Conservation (phyloP, 2,113 vertebrate species). For the Percina caprodes region DNA sequence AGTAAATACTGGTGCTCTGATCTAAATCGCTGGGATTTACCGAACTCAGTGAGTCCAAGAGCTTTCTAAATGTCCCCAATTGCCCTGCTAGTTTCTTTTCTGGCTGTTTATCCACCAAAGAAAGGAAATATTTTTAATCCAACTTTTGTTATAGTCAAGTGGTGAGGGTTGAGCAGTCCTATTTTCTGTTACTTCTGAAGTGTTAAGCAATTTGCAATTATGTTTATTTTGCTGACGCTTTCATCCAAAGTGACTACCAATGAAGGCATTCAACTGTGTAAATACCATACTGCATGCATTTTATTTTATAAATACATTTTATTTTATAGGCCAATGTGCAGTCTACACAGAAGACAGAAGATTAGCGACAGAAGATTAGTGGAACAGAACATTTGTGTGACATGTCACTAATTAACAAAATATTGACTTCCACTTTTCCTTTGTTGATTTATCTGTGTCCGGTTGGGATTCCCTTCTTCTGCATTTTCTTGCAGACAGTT, state of each 20-base stretch:
- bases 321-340: too few relatives aligned
- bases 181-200: background rate
- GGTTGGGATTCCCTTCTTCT: background rate
- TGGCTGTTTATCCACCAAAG: background rate
- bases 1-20: background rate
- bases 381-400: too few relatives aligned
- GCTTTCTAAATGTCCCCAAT: background rate
- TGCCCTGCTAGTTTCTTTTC: background rate
- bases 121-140: background rate
- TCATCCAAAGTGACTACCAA: background rate
- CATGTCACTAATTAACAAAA: background rate
- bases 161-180: background rate
- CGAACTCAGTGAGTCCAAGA: background rate
- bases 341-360: too few relatives aligned
- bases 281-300: background rate
- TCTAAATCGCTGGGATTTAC: background rate
- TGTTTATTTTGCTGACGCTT: too few relatives aligned
- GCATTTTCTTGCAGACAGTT: background rate
- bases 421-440: background rate
- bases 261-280: background rate
- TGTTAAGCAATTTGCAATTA: background rate
- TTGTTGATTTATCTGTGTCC: slow-evolving; percentile 5
- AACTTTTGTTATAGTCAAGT: background rate
- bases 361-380: too few relatives aligned
- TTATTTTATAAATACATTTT: too few relatives aligned